These are phyloP conservation scores for Phylloscopus whistleri DNA, from an alignment of 2,113 vertebrate species.

Conservation along the genomic window DNA sequence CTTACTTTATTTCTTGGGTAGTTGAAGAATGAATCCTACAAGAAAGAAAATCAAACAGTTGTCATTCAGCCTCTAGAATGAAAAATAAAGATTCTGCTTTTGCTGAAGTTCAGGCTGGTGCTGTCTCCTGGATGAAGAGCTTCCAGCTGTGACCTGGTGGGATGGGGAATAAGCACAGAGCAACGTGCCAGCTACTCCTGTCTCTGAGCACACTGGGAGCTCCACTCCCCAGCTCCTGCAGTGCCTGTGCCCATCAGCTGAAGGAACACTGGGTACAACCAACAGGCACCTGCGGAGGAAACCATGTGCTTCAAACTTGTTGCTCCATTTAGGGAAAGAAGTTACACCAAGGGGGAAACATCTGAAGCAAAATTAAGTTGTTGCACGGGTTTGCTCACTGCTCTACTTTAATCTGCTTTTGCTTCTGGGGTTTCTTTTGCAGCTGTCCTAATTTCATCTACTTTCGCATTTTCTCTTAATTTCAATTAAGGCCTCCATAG, in stretches of 20 bases:
- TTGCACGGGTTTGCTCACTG: background rate
- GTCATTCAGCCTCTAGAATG: background rate
- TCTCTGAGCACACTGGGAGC: fast-evolving
- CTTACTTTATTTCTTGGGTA: background rate
- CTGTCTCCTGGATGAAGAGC: background rate
- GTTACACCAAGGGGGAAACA: background rate
- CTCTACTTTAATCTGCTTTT: conserved; percentile 35
- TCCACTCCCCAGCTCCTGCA: background rate
- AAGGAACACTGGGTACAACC: background rate
- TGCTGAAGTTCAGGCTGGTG: background rate
- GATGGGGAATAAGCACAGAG: background rate
- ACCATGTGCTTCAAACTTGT: background rate
- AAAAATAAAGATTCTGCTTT: background rate
- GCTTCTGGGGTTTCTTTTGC: conserved; percentile 23
- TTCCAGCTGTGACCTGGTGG: background rate
- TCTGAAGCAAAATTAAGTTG: conserved; percentile 30
- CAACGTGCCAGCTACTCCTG: background rate
- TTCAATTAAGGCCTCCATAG: conserved; percentile 22
- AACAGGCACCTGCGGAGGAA: background rate
- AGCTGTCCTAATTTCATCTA: conserved; percentile 48
- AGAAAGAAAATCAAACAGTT: background rate
- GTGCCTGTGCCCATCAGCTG: background rate
- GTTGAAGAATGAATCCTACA: background rate
- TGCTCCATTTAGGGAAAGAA: background rate
- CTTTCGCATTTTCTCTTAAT: conserved; percentile 29